A percentile compares a stretch with the other conserved stretches of the same genome.
phyloP scores from a whole-genome alignment of 2,888 invertebrate species.

The Schizaphis graminum region DNA sequence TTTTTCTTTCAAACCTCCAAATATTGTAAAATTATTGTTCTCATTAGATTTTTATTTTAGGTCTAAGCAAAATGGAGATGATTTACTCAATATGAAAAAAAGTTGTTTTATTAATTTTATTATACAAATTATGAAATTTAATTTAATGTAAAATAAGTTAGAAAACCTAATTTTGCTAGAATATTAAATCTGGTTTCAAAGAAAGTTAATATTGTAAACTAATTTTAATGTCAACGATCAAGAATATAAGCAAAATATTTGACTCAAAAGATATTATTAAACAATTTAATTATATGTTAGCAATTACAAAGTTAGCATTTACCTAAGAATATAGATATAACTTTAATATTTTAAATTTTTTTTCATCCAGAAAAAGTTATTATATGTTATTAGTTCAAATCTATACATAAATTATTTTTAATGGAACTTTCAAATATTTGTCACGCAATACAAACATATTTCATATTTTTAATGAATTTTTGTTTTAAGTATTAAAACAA shows the following conservation, averaged over 20 bases:
- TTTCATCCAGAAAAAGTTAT: not conserved
- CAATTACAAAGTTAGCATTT: constrained; percentile 31
- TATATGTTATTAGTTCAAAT: not conserved
- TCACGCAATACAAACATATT: not conserved
- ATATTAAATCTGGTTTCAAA: not conserved
- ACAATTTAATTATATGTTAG: constrained; percentile 36
- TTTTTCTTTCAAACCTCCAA: not conserved
- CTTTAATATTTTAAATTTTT: not conserved
- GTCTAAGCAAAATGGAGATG: not conserved
- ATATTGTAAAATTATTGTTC: not conserved
- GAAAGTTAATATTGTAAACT: not conserved
- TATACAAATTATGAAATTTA: not conserved
- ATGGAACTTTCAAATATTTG: not conserved
- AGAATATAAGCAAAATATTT: constrained; percentile 48
- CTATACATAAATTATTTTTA: not conserved
- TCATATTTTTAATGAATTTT: constrained; percentile 18
- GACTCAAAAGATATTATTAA: constrained; percentile 10
- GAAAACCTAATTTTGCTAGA: not conserved
- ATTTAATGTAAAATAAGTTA: not conserved
- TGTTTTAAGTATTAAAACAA: not conserved
- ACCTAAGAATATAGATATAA: not conserved
- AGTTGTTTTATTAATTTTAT: not conserved
- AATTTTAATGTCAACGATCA: constrained; percentile 15
- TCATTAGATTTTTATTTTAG: not conserved
- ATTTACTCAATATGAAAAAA: not conserved